Evolutionary conservation across 2,888 invertebrate genomes (phyloP).

Genomic region (Podotricha telesiphe): DNA sequence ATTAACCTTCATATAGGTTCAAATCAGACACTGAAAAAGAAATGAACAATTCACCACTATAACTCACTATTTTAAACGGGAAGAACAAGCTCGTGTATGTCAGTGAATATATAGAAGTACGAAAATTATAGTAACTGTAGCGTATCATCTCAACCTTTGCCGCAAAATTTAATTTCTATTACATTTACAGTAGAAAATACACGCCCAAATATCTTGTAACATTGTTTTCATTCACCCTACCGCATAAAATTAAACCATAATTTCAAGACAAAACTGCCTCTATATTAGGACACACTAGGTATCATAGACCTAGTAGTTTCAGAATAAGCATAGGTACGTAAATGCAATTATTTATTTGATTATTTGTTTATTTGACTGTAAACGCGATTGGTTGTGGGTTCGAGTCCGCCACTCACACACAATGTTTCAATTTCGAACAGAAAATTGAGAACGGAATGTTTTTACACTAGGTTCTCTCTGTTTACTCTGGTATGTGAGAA

Average conservation of each 20-base stretch:
- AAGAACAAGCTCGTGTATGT: background rate
- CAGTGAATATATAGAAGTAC: background rate
- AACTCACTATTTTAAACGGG: background rate
- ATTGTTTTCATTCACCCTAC: constrained; percentile 33
- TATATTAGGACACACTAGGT: constrained; percentile 38
- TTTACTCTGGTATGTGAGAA: too few relatives aligned
- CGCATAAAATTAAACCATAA: constrained; percentile 39
- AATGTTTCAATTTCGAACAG: too few relatives aligned
- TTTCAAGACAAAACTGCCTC: constrained; percentile 37
- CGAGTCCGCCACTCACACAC: too few relatives aligned
- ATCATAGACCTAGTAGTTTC: background rate
- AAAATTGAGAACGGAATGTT: too few relatives aligned
- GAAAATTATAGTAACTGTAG: background rate
- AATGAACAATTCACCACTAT: too few relatives aligned
- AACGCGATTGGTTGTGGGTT: too few relatives aligned
- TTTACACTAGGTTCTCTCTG: too few relatives aligned
- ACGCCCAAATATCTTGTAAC: constrained; percentile 28
- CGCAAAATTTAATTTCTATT: constrained; percentile 23
- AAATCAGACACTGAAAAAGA: too few relatives aligned
- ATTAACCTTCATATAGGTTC: too few relatives aligned
- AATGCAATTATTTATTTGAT: too few relatives aligned
- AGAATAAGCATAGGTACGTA: background rate
- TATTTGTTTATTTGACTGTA: too few relatives aligned
- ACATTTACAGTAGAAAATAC: constrained; percentile 28
- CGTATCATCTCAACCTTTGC: constrained; percentile 22